Evolutionary conservation across 2,888 invertebrate genomes (phyloP), one percentile per base, ranked within the genome.

Genomic region (Metallyticus violacea): DNA sequence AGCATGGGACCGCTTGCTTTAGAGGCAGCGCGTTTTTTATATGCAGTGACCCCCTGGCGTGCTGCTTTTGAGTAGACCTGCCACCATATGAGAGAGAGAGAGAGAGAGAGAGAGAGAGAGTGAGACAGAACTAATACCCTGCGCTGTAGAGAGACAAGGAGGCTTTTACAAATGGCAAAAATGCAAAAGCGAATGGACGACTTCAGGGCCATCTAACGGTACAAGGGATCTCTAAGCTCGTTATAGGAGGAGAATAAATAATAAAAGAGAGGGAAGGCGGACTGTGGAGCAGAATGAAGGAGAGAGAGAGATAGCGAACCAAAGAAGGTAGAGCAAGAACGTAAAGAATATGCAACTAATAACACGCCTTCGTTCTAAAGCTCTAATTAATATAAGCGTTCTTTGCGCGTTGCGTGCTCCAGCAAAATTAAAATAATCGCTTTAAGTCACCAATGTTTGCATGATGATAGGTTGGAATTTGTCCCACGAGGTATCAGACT

Each of bases 131-230:
- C 40, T 62, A 62, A 62, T 62, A 15, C 40, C 9, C 40, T 3
- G 9, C 40, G 40, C 40, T 15, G 15, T 15, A 62, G 40, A 62
- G 40, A 62, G 40, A 62, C 40, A 62, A 62, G 40, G 40, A 62
- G 40, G 40, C 15, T 62, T 22, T 62, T 62, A 40, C 40, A 62
- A 29, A 28, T 77, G 77, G 83, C 77, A 77, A 83, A 83, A 83
- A 77, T 77, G 83, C 77, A 83, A 29, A 83, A 83, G 83, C 28
- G 77, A 83, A 77, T 77, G 77, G 83, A 83, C 77, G 83, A 83
- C 83, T 83, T 83, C 83, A 83, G 76, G 77, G 83, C 83, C 83
- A 83, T 27, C 76, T 83, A 83, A 83, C 83, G 83, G 83, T 28
- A 82, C 4, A 26, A 7, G 27, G 15, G 40, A 22, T 62, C 40